These are phyloP conservation scores for Gavialis gangeticus DNA, from an alignment of 2,113 vertebrate species.

Conservation along the genomic window DNA sequence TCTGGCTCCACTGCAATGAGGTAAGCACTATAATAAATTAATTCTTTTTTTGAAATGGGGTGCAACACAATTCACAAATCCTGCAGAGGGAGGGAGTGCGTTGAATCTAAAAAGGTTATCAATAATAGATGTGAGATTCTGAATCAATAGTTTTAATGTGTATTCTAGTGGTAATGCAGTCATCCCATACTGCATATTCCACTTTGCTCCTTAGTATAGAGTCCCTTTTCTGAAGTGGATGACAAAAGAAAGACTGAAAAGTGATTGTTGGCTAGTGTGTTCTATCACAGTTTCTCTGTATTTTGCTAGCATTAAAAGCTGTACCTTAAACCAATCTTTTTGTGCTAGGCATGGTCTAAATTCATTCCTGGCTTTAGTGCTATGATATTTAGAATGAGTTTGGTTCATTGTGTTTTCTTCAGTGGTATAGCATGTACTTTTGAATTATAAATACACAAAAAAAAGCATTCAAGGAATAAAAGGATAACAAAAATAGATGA, in stretches of 20 bases:
- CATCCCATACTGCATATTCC: not conserved
- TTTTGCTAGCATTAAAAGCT: not conserved
- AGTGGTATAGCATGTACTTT: not conserved
- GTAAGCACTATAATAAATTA: too few relatives aligned
- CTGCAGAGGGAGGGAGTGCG: too few relatives aligned
- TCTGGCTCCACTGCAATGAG: too few relatives aligned
- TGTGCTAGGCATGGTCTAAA: not conserved
- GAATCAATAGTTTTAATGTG: not conserved
- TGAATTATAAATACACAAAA: not conserved
- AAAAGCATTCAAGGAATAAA: accelerated
- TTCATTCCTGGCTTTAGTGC: not conserved
- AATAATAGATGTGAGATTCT: not conserved
- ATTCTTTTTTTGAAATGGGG: too few relatives aligned
- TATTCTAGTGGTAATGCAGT: accelerated
- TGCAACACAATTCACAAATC: too few relatives aligned
- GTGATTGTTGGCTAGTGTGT: not conserved
- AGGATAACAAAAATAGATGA: not conserved
- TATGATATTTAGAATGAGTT: not conserved
- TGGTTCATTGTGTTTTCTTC: not conserved
- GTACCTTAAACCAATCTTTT: not conserved
- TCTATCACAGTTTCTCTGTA: not conserved
- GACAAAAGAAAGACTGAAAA: not conserved
- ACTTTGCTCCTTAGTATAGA: not conserved
- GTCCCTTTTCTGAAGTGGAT: not conserved
- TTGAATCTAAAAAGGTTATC: too few relatives aligned